A percentile compares a stretch with the other conserved stretches of the same genome.
phyloP scores from a whole-genome alignment of 92 coral and sea anemone genomes.

The Epizoanthus stellaris region DNA sequence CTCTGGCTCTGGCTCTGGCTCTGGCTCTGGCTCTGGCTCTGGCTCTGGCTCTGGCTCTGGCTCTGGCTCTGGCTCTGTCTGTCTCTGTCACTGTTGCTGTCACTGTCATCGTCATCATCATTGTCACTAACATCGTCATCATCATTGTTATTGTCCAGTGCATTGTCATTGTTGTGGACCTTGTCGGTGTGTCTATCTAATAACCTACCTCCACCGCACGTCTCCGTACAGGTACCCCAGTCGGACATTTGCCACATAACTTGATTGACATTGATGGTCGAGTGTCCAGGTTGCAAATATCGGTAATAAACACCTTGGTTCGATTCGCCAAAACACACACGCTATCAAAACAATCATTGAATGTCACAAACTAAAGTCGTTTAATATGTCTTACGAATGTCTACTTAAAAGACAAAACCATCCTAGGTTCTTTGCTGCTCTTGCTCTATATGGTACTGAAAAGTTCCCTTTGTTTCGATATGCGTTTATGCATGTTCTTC shows the following conservation, averaged over 20 bases:
- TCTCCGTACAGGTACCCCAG: conserved; percentile 28
- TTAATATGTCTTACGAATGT: neutral
- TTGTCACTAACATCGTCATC: neutral
- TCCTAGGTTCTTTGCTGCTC: too few relatives aligned
- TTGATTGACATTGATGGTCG: neutral
- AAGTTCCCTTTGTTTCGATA: too few relatives aligned
- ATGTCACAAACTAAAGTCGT: neutral
- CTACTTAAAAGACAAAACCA: neutral
- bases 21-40: too few relatives aligned
- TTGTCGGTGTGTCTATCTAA: neutral
- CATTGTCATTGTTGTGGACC: neutral
- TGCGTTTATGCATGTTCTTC: too few relatives aligned
- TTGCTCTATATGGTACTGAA: too few relatives aligned
- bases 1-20: too few relatives aligned
- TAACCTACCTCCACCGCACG: conserved; percentile 28
- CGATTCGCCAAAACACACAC: neutral
- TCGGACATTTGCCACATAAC: conserved; percentile 31
- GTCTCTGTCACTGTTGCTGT: neutral
- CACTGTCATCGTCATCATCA: neutral
- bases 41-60: too few relatives aligned
- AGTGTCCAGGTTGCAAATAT: conserved; percentile 4
- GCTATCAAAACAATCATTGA: neutral
- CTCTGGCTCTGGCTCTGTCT: neutral
- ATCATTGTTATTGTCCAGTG: neutral
- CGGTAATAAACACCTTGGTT: conserved; percentile 22